These are phyloP conservation scores for Pilophorus perplexus DNA, from an alignment of 2,888 invertebrate species.

Conservation along the genomic window DNA sequence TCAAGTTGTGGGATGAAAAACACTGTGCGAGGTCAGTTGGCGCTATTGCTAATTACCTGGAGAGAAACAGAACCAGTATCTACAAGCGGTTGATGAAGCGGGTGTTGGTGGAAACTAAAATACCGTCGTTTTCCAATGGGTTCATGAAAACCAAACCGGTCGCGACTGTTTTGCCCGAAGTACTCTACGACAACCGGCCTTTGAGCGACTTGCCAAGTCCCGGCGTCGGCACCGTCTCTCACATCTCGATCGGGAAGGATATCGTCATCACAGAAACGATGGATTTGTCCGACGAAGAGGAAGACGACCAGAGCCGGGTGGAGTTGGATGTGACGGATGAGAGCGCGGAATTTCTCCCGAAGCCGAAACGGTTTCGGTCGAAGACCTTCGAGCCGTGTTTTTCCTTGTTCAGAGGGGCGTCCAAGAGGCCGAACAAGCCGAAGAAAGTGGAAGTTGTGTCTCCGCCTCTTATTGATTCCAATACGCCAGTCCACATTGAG, in stretches of 20 bases:
- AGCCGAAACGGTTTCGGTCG: neutral
- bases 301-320: neutral
- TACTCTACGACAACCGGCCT: neutral
- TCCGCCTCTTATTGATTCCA: no score
- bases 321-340: neutral
- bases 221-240: conserved; percentile 1
- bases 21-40: conserved; percentile 14
- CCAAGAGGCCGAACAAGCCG: no score
- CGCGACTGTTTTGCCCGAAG: neutral
- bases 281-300: neutral
- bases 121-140: conserved; percentile 13
- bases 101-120: neutral
- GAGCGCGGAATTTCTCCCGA: neutral
- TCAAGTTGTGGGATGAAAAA: conserved; percentile 1
- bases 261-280: no score
- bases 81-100: neutral
- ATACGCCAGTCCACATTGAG: no score
- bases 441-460: no score
- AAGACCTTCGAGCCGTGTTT: no score
- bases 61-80: neutral
- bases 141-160: conserved; percentile 11
- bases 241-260: no score
- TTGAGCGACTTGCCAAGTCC: neutral
- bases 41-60: neutral
- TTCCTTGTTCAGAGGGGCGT: no score